Evolutionary conservation across 2,113 vertebrate species (phyloP).

Genomic region (Crotalus viridis): DNA sequence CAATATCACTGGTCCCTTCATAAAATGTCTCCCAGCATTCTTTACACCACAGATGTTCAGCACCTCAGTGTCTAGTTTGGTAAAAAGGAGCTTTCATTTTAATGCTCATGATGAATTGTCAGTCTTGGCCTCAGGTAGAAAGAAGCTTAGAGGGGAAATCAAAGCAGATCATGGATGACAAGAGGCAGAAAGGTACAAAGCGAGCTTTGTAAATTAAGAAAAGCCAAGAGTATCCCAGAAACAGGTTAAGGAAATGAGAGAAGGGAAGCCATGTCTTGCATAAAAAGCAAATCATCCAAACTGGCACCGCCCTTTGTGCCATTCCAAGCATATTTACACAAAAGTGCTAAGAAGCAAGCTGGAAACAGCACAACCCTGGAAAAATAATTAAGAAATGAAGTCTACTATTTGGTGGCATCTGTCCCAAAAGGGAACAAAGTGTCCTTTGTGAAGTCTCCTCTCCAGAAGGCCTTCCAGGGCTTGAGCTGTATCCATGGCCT

Average conservation of each 20-base stretch:
- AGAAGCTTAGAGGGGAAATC: slow-evolving; percentile 56
- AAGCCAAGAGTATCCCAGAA: slow-evolving; percentile 53
- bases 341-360: slow-evolving; percentile 45
- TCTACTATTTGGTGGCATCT: slow-evolving; percentile 57
- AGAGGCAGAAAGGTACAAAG: neutral
- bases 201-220: slow-evolving; percentile 55
- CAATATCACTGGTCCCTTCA: neutral
- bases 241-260: slow-evolving; percentile 41
- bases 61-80: slow-evolving; percentile 38
- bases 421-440: slow-evolving; percentile 66
- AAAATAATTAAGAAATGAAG: slow-evolving; percentile 62
- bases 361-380: slow-evolving; percentile 43
- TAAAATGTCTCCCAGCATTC: slow-evolving; percentile 51
- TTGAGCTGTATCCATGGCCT: slow-evolving; percentile 44
- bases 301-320: slow-evolving; percentile 28
- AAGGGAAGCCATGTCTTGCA: slow-evolving; percentile 49
- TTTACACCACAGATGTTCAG: slow-evolving; percentile 51
- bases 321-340: slow-evolving; percentile 46
- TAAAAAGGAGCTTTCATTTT: slow-evolving; percentile 40
- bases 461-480: slow-evolving; percentile 51
- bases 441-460: slow-evolving; percentile 60
- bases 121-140: slow-evolving; percentile 56
- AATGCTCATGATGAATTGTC: slow-evolving; percentile 55
- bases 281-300: slow-evolving; percentile 50
- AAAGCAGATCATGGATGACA: slow-evolving; percentile 53